A percentile compares a stretch with the other conserved stretches of the same genome.
Conservation (phyloP, 2,888 invertebrate species). For the Parnassius smintheus region DNA sequence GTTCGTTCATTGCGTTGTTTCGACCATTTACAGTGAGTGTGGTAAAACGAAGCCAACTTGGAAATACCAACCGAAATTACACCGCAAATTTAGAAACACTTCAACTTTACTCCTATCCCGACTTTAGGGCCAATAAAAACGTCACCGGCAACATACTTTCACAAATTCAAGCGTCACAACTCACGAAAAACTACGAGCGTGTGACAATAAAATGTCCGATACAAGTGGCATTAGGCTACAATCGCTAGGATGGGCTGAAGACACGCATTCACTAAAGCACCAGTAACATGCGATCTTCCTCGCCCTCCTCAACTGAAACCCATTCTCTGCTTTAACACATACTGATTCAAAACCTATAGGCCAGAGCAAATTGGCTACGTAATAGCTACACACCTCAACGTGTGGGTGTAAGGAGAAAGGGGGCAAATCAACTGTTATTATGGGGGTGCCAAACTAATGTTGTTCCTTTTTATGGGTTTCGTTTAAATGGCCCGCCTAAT, state of each 20-base stretch:
- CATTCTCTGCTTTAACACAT: slow-evolving; percentile 7
- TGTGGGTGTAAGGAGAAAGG: slow-evolving; percentile 46
- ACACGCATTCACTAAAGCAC: slow-evolving; percentile 59
- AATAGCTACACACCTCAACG: slow-evolving; percentile 34
- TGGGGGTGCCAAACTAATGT: slow-evolving; percentile 77
- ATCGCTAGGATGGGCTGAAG: slow-evolving; percentile 61
- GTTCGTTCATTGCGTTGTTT: slow-evolving; percentile 2
- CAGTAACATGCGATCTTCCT: slow-evolving; percentile 30
- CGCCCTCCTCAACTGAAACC: slow-evolving; percentile 24
- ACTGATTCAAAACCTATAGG: slow-evolving; percentile 35
- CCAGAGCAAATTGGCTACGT: slow-evolving; percentile 47
- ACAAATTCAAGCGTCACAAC: slow-evolving; percentile 63
- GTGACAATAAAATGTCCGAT: slow-evolving; percentile 75
- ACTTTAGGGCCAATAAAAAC: slow-evolving; percentile 71
- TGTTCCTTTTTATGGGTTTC: slow-evolving; percentile 73
- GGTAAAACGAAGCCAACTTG: slow-evolving; percentile 13
- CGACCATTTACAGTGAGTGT: not conserved
- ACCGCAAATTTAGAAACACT: slow-evolving; percentile 67
- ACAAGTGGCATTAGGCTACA: slow-evolving; percentile 75
- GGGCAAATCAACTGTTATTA: slow-evolving; percentile 75
- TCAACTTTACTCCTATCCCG: slow-evolving; percentile 65
- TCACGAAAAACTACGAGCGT: slow-evolving; percentile 64
- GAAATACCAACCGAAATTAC: slow-evolving; percentile 40
- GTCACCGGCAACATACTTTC: slow-evolving; percentile 67
- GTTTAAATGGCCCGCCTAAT: slow-evolving; percentile 63